Evolutionary conservation across 2,888 invertebrate species (phyloP), one percentile per base, ranked within the genome.

Genomic region (Drosophila ochracea): DNA sequence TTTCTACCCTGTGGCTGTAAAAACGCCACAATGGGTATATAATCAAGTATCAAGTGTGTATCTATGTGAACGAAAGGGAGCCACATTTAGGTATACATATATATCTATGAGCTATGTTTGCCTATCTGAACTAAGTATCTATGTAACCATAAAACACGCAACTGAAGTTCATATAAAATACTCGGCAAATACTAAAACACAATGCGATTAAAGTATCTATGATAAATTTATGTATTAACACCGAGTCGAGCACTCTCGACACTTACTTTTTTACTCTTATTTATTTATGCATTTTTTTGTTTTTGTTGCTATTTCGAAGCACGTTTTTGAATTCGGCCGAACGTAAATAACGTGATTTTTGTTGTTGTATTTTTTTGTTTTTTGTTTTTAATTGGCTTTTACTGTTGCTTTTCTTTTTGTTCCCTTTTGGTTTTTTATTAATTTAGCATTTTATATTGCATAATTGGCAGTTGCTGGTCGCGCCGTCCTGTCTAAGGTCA

Each of bases 381-480:
- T 54, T 61, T 57, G 54, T 35, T 41, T 53, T 60, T 21, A 25
- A n/a, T 31, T 52, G 25, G n/a, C 59, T 67, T 52, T 62, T 64
- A 62, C 47, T 25, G 25, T 59, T 28, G 28, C 35, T 47, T 55
- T 61, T 66, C 7, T 47, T 43, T 43, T 52, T 55, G 21, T 68
- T 66, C 16, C 67, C 7, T 47, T 47, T 25, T 25, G 4, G 13
- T 16, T 25, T 67, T 49, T 81, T 82, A 80, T 78, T 80, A 80
- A 82, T 82, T 80, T 78, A 68, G 69, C 68, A 78, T 82, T 82
- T 79, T 77, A 80, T 74, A 82, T 82, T 82, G 73, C 82, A 80
- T 82, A 82, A 82, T 82, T 82, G 82, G 61, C 83, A 80, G 80
- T 80, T 80, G 77, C 66, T 80, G 57, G 68, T 60, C 69, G 54